Evolutionary conservation across 2,797 vertebrate species (phyloP), one percentile per base, ranked within the genome.

Genomic region (Heterohyrax brucei): DNA sequence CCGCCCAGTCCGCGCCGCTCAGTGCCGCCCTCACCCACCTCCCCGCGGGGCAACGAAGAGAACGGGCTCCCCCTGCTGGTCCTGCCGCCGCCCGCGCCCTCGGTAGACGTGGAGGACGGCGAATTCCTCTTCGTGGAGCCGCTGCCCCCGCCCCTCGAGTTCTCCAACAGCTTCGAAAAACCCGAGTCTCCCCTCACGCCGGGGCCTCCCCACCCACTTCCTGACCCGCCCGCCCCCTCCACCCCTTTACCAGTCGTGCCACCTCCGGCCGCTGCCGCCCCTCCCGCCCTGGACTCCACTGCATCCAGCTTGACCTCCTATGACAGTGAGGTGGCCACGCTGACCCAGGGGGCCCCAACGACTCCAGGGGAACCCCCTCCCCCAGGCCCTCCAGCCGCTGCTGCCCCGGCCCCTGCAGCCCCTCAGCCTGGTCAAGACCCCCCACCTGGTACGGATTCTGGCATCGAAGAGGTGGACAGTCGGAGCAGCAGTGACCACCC

Each of bases 401-500:
- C 97, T 1, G 97, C 96, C 3, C 94, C 98, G 0, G 98, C 98
- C 0, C 94, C 97, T 0, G 97, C 98, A 0, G 96, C 93, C 9
- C 95, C 96, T 0, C 96, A 89, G 92, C 96, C 98, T 0, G 97
- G 97, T 14, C 98, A 98, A 0, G 97, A 97, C 13, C 94, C 98
- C 0, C 98, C 98, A 0, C 97, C 97, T 0, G 98, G 98, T 75
- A 98, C 98, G 1, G 99, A 99, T 93, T 99, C 99, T 44, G 99
- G 99, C 7, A 99, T 99, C 24, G 99, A 99, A 95, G 99, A 99
- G 94, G 98, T 99, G 87, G 99, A 99, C 98, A 99, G 99, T 93
- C 99, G 99, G 44, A 99, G 99, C 98, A 99, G 99, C 98, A 99
- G 99, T 1, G 99, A 99, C 96, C 98, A 99, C 98, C 99, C 99